Conservation (phyloP, 30 jellyfish, hydroid and myxozoan genomes). For the Aurelia sp. region DNA sequence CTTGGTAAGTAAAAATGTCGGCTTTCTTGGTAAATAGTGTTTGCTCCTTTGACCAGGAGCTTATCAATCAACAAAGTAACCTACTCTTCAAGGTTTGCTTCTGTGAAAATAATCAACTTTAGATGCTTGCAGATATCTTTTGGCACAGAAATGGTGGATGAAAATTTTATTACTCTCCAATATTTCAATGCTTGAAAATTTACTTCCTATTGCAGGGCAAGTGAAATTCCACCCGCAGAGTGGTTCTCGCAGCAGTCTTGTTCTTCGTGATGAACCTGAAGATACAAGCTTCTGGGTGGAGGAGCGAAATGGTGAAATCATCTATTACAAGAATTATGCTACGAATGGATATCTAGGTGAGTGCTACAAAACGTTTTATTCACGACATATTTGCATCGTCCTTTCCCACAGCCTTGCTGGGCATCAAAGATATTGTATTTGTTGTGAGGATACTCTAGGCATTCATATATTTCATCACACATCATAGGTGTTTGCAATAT, state of each 20-base stretch:
- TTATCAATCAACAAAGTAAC: too few species aligned
- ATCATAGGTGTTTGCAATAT: too few species aligned
- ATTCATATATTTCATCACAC: too few species aligned
- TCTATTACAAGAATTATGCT: constrained; percentile 69
- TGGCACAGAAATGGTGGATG: not conserved
- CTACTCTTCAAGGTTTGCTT: too few species aligned
- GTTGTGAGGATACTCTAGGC: too few species aligned
- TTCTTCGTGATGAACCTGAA: constrained; percentile 71
- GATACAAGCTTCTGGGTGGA: constrained; percentile 90
- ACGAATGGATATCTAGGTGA: constrained; percentile 84
- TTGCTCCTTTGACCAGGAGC: too few species aligned
- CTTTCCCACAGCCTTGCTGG: too few species aligned
- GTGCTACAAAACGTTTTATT: not conserved
- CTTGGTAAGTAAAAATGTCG: too few species aligned
- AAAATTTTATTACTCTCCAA: not conserved
- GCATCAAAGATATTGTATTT: too few species aligned
- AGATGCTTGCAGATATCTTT: not conserved
- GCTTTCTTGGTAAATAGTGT: too few species aligned
- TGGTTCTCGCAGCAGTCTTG: constrained; percentile 81
- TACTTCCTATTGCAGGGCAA: constrained; percentile 63
- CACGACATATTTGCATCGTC: too few species aligned
- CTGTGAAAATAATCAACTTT: too few species aligned
- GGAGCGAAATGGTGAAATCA: constrained; percentile 69
- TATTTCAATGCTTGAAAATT: not conserved
- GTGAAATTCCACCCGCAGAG: constrained; percentile 83